These are phyloP conservation scores for Craseonycteris thonglongyai DNA, from an alignment of 2,113 vertebrate species.

Conservation along the genomic window DNA sequence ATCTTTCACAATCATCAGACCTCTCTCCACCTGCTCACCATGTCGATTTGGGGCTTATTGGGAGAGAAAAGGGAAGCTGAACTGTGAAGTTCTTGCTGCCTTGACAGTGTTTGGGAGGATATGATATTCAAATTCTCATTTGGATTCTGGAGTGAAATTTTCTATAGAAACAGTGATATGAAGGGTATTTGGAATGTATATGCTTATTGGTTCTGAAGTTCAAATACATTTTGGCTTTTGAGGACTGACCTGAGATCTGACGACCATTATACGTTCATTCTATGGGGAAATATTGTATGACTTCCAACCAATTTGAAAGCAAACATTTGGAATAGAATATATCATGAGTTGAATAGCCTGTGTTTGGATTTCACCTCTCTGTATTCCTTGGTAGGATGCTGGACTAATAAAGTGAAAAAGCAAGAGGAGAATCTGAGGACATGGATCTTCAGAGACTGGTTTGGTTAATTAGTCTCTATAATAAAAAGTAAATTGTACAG, in stretches of 20 bases:
- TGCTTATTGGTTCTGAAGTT: background rate
- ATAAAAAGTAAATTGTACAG: background rate
- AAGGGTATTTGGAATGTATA: background rate
- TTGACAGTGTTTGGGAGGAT: background rate
- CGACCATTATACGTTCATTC: background rate
- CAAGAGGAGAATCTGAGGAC: background rate
- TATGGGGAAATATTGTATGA: background rate
- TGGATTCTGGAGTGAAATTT: conserved; percentile 8
- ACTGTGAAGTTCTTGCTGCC: background rate
- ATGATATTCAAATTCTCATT: background rate
- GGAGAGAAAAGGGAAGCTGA: background rate
- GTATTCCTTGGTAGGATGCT: background rate
- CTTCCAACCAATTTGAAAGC: background rate
- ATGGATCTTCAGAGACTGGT: background rate
- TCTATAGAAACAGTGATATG: background rate
- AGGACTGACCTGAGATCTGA: background rate
- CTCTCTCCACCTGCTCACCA: background rate
- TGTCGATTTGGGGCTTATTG: background rate
- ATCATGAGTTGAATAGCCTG: background rate
- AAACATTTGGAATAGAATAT: background rate
- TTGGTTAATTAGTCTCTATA: background rate
- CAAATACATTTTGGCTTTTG: background rate
- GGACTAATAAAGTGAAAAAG: background rate
- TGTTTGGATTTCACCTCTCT: background rate
- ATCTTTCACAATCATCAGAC: background rate